phyloP scores from a whole-genome alignment of 2,113 vertebrate genomes.

The Spermophilus dauricus region DNA sequence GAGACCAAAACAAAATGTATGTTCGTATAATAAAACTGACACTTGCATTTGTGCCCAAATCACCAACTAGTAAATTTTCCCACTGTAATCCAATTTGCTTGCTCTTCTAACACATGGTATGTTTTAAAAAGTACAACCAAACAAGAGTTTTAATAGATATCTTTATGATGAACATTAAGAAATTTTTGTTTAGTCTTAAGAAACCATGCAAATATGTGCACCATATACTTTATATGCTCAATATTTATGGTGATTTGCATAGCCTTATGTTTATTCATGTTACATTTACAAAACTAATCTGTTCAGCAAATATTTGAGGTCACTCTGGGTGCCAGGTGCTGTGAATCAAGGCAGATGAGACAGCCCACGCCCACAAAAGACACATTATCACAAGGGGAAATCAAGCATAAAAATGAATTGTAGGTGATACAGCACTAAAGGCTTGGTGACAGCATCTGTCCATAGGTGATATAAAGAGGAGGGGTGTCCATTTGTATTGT shows the following conservation, averaged over 20 bases:
- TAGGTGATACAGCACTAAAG: not conserved
- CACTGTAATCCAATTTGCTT: not conserved
- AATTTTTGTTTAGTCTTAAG: constrained; percentile 48
- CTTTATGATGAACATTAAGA: constrained; percentile 47
- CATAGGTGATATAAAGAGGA: not conserved
- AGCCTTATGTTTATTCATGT: constrained; percentile 60
- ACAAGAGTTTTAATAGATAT: constrained; percentile 14
- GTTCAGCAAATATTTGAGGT: constrained; percentile 63
- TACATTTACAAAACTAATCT: constrained; percentile 69
- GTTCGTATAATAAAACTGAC: not conserved
- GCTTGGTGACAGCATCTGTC: not conserved
- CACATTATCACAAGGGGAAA: not conserved
- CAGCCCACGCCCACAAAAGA: not conserved
- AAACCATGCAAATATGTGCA: constrained; percentile 61
- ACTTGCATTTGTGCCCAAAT: not conserved
- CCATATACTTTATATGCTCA: constrained; percentile 28
- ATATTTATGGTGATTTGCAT: constrained; percentile 61
- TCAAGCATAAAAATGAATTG: constrained; percentile 23
- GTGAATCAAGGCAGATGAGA: not conserved
- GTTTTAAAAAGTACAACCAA: constrained; percentile 1
- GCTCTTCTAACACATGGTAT: not conserved
- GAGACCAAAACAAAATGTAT: not conserved
- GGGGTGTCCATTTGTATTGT: not conserved
- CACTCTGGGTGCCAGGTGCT: not conserved
- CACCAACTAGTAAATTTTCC: not conserved